Evolutionary conservation across 1,140 invertebrate genomes (phyloP).

Genomic region (Diabrotica undecimpunctata): DNA sequence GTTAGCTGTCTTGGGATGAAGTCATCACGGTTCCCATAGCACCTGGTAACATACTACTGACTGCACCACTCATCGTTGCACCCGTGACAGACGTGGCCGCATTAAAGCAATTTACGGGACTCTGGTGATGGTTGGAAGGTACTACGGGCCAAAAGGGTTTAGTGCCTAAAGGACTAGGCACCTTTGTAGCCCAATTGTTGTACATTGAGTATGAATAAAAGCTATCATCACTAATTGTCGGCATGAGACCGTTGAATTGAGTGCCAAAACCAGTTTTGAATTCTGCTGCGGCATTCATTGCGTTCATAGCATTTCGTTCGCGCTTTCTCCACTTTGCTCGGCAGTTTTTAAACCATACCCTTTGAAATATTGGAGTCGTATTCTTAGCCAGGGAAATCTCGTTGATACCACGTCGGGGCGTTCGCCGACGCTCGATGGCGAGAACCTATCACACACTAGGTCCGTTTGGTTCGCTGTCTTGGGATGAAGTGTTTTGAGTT

Average conservation of each 20-base stretch:
- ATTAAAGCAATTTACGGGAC: conserved; percentile 80
- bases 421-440: no score
- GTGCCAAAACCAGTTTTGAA: conserved; percentile 88
- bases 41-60: conserved; percentile 61
- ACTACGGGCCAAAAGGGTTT: conserved; percentile 91
- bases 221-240: conserved; percentile 84
- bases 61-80: conserved; percentile 57
- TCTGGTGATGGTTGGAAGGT: conserved; percentile 74
- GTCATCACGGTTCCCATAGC: conserved; percentile 64
- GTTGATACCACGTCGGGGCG: no score
- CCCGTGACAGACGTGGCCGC: conserved; percentile 65
- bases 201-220: conserved; percentile 90
- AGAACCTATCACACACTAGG: no score
- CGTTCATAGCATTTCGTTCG: conserved; percentile 94
- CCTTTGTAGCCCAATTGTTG: conserved; percentile 93
- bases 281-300: conserved; percentile 79
- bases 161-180: conserved; percentile 81
- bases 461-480: no score
- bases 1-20: no score
- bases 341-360: conserved; percentile 94
- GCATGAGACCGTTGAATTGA: conserved; percentile 88
- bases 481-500: no score
- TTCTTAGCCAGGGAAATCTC: no score
- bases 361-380: no score
- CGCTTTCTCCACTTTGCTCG: conserved; percentile 98